Evolutionary conservation across 2,888 invertebrate species (phyloP).

Genomic region (Junonia oenone): DNA sequence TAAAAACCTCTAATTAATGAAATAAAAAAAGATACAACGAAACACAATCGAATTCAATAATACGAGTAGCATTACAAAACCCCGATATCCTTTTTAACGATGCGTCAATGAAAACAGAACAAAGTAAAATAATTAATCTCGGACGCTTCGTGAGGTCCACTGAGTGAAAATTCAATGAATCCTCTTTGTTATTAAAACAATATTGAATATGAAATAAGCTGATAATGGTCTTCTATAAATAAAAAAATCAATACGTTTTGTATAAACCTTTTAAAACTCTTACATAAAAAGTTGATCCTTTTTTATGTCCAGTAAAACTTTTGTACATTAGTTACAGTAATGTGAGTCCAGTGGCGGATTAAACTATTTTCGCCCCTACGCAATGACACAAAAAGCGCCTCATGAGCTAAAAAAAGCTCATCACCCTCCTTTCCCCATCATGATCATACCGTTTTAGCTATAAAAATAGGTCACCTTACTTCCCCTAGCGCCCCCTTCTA

Average conservation of each 20-base stretch:
- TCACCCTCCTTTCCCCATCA: no score
- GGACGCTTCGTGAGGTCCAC: not conserved
- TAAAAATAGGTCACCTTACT: no score
- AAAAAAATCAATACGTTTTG: not conserved
- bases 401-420: no score
- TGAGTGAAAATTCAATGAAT: not conserved
- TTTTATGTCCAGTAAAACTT: not conserved
- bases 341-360: no score
- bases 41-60: not conserved
- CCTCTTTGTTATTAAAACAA: not conserved
- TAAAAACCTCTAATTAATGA: not conserved
- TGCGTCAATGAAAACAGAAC: not conserved
- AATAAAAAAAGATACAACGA: not conserved
- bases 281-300: not conserved
- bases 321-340: not conserved
- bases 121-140: not conserved
- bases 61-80: not conserved
- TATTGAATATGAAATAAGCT: not conserved
- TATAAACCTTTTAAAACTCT: not conserved
- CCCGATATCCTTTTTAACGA: not conserved
- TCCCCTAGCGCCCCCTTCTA: no score
- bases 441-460: no score
- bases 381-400: no score
- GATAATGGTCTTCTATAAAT: not conserved
- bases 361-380: no score